These are phyloP conservation scores for Pelosia muscerda DNA, from an alignment of 2,888 invertebrate genomes.

Conservation along the genomic window DNA sequence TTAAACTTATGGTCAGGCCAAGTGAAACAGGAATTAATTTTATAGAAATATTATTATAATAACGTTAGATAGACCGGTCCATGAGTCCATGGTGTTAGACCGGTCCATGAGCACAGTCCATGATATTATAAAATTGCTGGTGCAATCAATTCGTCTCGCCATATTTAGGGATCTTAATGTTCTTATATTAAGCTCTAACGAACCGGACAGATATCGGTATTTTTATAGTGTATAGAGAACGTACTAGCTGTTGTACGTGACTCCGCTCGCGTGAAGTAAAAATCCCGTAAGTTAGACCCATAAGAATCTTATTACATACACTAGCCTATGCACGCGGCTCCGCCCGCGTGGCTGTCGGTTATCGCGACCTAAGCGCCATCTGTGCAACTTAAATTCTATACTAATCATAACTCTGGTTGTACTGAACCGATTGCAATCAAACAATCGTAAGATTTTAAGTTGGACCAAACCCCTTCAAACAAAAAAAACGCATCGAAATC, in stretches of 20 bases:
- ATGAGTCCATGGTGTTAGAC: no score
- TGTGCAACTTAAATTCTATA: no score
- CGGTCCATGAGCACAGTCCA: neutral
- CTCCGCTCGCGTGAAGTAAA: neutral
- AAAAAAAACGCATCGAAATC: no score
- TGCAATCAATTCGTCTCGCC: neutral
- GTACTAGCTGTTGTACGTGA: neutral
- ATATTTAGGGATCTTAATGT: neutral
- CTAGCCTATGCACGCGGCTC: no score
- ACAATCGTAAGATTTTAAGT: no score
- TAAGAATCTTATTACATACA: no score
- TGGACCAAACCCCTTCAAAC: no score
- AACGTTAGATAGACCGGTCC: neutral
- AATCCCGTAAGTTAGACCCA: neutral
- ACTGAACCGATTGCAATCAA: no score
- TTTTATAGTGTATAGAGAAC: neutral
- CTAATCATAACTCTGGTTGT: no score
- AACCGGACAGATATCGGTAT: neutral
- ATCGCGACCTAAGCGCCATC: no score
- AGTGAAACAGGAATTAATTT: neutral
- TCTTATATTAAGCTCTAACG: neutral
- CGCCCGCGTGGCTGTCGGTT: no score
- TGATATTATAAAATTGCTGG: neutral
- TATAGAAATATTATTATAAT: neutral
- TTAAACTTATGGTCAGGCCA: neutral